phyloP scores from a whole-genome alignment of 2,113 vertebrate species.

The Tapirus terrestris region DNA sequence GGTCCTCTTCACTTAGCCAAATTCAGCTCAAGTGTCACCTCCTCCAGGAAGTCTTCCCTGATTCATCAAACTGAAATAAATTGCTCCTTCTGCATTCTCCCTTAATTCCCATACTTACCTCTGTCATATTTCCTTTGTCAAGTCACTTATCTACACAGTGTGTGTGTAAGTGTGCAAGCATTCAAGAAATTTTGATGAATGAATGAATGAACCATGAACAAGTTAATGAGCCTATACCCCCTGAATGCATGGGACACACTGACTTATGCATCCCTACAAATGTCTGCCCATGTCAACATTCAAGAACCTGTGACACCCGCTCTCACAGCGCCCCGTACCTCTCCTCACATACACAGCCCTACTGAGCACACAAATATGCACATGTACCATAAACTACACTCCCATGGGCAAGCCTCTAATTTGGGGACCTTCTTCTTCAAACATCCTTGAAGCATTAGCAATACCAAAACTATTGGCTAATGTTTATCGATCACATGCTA shows the following conservation, averaged over 20 bases:
- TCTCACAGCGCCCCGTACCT: fast-evolving
- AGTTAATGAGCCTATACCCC: neutral
- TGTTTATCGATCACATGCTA: neutral
- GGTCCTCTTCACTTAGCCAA: neutral
- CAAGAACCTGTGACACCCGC: no score
- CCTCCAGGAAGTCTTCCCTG: constrained; percentile 32
- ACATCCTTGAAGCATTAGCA: no score
- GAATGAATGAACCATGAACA: neutral
- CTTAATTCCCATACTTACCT: neutral
- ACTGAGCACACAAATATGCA: fast-evolving
- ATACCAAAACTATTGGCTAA: neutral
- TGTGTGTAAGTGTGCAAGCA: neutral
- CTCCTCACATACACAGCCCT: neutral
- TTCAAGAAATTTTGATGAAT: neutral
- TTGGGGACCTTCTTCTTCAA: neutral
- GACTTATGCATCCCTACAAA: neutral
- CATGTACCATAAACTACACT: fast-evolving
- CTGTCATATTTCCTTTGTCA: neutral
- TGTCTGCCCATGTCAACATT: fast-evolving
- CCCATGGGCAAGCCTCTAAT: fast-evolving
- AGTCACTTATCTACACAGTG: neutral
- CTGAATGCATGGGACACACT: neutral
- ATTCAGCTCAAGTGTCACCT: neutral
- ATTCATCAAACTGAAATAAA: neutral
- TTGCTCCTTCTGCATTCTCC: neutral